A percentile compares a stretch with the other conserved stretches of the same genome.
Conservation (phyloP, 2,888 invertebrate genomes). For the Laothoe populi region DNA sequence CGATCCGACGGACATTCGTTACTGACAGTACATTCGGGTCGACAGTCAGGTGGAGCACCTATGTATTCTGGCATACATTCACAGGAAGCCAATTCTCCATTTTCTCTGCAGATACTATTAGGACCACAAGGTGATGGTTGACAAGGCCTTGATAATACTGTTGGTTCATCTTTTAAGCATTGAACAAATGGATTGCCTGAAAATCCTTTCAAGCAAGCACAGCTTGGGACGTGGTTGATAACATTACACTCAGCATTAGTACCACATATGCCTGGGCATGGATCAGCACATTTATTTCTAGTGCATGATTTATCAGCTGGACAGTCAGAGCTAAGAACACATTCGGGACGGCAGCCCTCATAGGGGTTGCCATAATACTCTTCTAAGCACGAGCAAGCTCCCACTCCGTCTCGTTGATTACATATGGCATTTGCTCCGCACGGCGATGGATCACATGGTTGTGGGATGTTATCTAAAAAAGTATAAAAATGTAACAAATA, state of each 20-base stretch:
- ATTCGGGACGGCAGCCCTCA: slow-evolving; percentile 94
- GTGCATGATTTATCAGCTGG: slow-evolving; percentile 92
- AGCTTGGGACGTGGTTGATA: slow-evolving; percentile 94
- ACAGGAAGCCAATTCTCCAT: slow-evolving; percentile 90
- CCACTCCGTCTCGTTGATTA: slow-evolving; percentile 90
- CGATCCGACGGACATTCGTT: slow-evolving; percentile 90
- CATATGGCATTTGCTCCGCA: slow-evolving; percentile 94
- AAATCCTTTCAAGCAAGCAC: slow-evolving; percentile 89
- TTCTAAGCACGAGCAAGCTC: slow-evolving; percentile 91
- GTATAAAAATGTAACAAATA: not conserved
- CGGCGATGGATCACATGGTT: slow-evolving; percentile 94
- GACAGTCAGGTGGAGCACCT: slow-evolving; percentile 89
- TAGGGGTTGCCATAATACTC: slow-evolving; percentile 94
- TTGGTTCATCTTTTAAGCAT: slow-evolving; percentile 61
- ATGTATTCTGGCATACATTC: slow-evolving; percentile 88
- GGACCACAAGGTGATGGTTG: slow-evolving; percentile 91
- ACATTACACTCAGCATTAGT: slow-evolving; percentile 92
- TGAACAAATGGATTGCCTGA: slow-evolving; percentile 89
- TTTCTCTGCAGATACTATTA: slow-evolving; percentile 90
- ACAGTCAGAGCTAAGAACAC: slow-evolving; percentile 94
- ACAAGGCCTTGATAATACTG: slow-evolving; percentile 86
- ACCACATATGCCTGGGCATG: slow-evolving; percentile 94
- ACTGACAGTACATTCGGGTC: slow-evolving; percentile 91
- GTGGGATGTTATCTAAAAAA: slow-evolving; percentile 82
- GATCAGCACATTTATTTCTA: slow-evolving; percentile 93